Percentiles rank a stretch among this genome's conserved stretches.
Conservation (phyloP, 2,113 vertebrate species). For the Xenopus tropicalis region UCB_Xtro_10.0 CM004448.2:91534001-91534500, state of each 20-base stretch:
- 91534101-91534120: too few species aligned
- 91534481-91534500: constrained; percentile 54
- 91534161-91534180: background rate
- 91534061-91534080: too few species aligned
- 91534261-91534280: constrained; percentile 18
- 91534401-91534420: constrained; percentile 54
- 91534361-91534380: constrained; percentile 12
- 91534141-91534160: background rate
- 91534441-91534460: constrained; percentile 66
- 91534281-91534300: constrained; percentile 2
- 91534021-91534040: too few species aligned
- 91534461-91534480: constrained; percentile 51
- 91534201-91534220: background rate
- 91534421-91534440: constrained; percentile 63
- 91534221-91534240: background rate
- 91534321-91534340: constrained; percentile 24
- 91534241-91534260: constrained; percentile 2
- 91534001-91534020: too few species aligned
- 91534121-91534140: background rate
- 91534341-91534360: constrained; percentile 16
- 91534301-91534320: constrained; percentile 10
- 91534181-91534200: background rate
- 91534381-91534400: constrained; percentile 24
- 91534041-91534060: too few species aligned
- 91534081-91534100: too few species aligned